Percentiles rank a stretch among this genome's conserved stretches.
Conservation (phyloP, 1,140 invertebrate genomes). For the Mesaphorura yosii region DNA sequence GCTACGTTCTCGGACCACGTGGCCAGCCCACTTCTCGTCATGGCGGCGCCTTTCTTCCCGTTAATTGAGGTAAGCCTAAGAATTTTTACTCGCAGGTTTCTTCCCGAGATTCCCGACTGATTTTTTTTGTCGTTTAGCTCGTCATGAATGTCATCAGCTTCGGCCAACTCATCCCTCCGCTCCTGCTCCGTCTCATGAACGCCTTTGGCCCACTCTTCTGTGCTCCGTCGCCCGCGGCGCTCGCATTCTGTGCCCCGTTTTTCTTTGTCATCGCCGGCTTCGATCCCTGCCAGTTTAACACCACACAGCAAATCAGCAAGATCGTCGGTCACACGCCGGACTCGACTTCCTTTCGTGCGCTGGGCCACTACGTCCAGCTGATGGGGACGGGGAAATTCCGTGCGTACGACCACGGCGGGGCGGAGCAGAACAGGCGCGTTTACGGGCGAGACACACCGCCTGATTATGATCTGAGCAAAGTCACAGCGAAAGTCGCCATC, state of each 20-base stretch:
- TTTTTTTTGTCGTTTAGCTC: neutral
- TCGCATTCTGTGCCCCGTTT: slow-evolving; percentile 20
- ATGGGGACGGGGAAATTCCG: slow-evolving; percentile 41
- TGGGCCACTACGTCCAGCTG: slow-evolving; percentile 62
- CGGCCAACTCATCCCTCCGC: slow-evolving; percentile 22
- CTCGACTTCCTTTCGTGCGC: slow-evolving; percentile 64
- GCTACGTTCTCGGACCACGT: slow-evolving; percentile 49
- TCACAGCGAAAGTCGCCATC: slow-evolving; percentile 42
- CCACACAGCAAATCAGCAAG: neutral
- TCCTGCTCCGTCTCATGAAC: slow-evolving; percentile 18
- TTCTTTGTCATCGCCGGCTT: slow-evolving; percentile 23
- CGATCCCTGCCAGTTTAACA: slow-evolving; percentile 6
- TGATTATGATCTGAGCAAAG: slow-evolving; percentile 43
- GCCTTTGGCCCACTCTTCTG: slow-evolving; percentile 14
- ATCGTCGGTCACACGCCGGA: slow-evolving; percentile 66
- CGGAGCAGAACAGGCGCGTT: slow-evolving; percentile 33
- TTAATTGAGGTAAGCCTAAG: slow-evolving; percentile 6
- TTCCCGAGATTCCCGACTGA: neutral
- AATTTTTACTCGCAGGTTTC: neutral
- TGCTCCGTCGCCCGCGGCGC: slow-evolving; percentile 14
- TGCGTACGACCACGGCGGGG: slow-evolving; percentile 36
- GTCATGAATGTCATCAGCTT: neutral
- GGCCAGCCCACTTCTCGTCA: too few relatives aligned
- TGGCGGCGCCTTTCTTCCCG: slow-evolving; percentile 13
- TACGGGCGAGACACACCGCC: slow-evolving; percentile 43